Conservation (phyloP, 1,140 invertebrate genomes). For the Anadara kagoshimensis region DNA sequence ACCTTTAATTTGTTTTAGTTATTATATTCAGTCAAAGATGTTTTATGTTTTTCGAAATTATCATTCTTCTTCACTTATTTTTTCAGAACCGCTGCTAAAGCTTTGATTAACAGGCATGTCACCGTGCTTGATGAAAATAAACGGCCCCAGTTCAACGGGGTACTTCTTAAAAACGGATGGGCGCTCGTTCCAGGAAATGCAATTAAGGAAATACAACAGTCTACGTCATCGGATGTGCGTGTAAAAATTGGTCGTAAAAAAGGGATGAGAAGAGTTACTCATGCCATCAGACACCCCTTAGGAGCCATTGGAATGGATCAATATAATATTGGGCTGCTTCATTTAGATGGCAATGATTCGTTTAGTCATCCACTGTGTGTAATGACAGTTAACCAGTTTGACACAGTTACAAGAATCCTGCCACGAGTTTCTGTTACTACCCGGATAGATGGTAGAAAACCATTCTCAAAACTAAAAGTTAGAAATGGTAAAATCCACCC, state of each 20-base stretch:
- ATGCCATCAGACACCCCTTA: conserved; percentile 25
- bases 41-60: background rate
- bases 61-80: background rate
- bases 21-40: background rate
- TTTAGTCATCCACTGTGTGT: conserved; percentile 18
- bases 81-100: conserved; percentile 24
- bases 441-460: conserved; percentile 13
- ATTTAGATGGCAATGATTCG: background rate
- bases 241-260: conserved; percentile 30
- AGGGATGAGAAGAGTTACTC: background rate
- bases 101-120: conserved; percentile 19
- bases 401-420: conserved; percentile 25
- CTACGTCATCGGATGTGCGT: background rate
- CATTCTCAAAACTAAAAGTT: conserved; percentile 30
- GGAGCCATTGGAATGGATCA: conserved; percentile 24
- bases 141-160: conserved; percentile 21
- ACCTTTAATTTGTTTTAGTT: no score
- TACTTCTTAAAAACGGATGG: conserved; percentile 27
- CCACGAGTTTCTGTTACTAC: conserved; percentile 29
- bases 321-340: conserved; percentile 31
- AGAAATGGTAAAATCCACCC: conserved; percentile 21
- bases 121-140: conserved; percentile 18
- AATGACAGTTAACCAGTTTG: conserved; percentile 32
- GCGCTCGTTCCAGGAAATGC: conserved; percentile 18
- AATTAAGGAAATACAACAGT: background rate